Conservation (phyloP, 2,888 invertebrate genomes). For the Heterodera filipjevi region DNA sequence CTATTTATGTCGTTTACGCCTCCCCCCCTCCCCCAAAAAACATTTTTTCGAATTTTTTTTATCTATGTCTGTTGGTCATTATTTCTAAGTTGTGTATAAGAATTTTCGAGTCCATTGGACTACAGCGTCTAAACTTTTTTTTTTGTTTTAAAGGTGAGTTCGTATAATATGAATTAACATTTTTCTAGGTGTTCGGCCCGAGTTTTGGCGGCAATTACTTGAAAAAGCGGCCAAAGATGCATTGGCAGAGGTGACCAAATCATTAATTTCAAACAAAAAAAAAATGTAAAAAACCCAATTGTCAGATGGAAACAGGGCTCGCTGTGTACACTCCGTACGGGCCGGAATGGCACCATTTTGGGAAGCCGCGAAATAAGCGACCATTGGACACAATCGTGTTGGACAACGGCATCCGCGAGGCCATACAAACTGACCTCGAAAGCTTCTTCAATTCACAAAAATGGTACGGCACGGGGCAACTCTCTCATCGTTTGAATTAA, state of each 20-base stretch:
- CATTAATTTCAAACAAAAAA: conserved; percentile 64
- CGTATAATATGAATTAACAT: background rate
- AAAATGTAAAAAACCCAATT: conserved; percentile 72
- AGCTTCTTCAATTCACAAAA: conserved; percentile 86
- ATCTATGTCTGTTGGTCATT: too few relatives aligned
- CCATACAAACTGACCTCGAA: conserved; percentile 80
- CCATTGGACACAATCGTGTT: conserved; percentile 77
- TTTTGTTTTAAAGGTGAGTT: too few relatives aligned
- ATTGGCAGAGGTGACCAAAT: conserved; percentile 46
- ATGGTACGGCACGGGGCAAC: conserved; percentile 77
- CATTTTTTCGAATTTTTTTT: too few relatives aligned
- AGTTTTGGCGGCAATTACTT: conserved; percentile 48
- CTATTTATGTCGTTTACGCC: background rate
- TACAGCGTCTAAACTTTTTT: too few relatives aligned
- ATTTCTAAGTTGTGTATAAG: too few relatives aligned
- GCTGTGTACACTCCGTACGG: conserved; percentile 92
- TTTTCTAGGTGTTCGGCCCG: conserved; percentile 33
- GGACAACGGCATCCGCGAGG: conserved; percentile 78
- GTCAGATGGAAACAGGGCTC: conserved; percentile 77
- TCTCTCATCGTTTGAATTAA: background rate
- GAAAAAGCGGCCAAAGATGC: conserved; percentile 57
- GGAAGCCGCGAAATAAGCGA: conserved; percentile 70
- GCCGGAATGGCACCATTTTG: conserved; percentile 93
- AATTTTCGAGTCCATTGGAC: too few relatives aligned
- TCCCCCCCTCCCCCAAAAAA: too few relatives aligned